These are phyloP conservation scores for Drosophila watanabei DNA, from an alignment of 1,140 invertebrate genomes.

Conservation along the genomic window DNA sequence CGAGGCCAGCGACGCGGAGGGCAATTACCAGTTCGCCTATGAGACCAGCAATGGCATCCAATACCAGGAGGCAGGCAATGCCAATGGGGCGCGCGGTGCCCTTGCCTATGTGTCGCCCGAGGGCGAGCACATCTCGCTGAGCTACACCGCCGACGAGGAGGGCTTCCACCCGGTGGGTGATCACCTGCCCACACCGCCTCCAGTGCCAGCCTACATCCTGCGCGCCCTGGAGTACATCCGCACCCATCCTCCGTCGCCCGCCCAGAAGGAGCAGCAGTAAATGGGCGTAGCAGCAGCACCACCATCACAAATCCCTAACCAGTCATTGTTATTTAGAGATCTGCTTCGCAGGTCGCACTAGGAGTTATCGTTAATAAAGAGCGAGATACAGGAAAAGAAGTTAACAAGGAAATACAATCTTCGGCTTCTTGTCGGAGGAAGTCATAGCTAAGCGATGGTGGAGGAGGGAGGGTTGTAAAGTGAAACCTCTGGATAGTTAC, in stretches of 20 bases:
- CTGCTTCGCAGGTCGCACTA: conserved; percentile 57
- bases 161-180: conserved; percentile 87
- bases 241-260: conserved; percentile 81
- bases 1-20: conserved; percentile 77
- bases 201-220: conserved; percentile 78
- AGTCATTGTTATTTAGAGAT: conserved; percentile 78
- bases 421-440: not conserved
- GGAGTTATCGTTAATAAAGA: conserved; percentile 77
- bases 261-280: conserved; percentile 77
- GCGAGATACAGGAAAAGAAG: conserved; percentile 19
- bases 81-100: conserved; percentile 72
- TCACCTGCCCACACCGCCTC: conserved; percentile 87
- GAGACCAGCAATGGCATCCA: conserved; percentile 83
- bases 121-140: conserved; percentile 86
- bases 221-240: conserved; percentile 87
- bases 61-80: conserved; percentile 77
- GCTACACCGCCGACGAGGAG: conserved; percentile 89
- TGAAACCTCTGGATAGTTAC: too few relatives aligned
- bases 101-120: conserved; percentile 82
- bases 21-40: conserved; percentile 80
- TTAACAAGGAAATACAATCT: not conserved
- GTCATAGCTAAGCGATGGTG: too few relatives aligned
- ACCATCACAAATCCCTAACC: conserved; percentile 20
- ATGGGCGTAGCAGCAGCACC: conserved; percentile 8
- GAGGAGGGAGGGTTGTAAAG: too few relatives aligned